Evolutionary conservation across 1,140 invertebrate genomes (phyloP), one percentile per base, ranked within the genome.

Genomic region (Cotesia vestalis): DNA sequence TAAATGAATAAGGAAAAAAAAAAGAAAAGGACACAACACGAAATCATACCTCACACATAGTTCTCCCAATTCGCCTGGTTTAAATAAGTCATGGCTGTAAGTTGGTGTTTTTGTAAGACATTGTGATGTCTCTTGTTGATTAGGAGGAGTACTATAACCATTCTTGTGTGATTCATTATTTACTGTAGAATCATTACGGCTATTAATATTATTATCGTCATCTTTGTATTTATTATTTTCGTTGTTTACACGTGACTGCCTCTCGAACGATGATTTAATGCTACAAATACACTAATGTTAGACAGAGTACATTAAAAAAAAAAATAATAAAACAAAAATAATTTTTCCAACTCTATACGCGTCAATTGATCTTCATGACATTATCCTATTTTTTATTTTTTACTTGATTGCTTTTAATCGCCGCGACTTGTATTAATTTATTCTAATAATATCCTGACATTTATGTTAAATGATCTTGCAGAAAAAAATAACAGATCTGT

Each of bases 21-120:
- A 81, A 76, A 80, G 3, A 11, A 46, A 46, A 46, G 40, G 79
- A 79, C 80, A 79, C 73, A 77, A 72, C 79, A 79, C 78, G 78
- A 83, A 81, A 83, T 80, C 84, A 83, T 86, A 86, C 85, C 85
- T 86, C 84, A 86, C 80, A 84, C 84, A 86, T 82, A 86, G 85
- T 83, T 86, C 85, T 80, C 85, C 85, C 85, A 86, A 86, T 86
- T 86, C 84, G 79, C 80, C 80, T 80, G 79, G 80, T 84, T 79
- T 86, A 84, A 86, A 84, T 80, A 84, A 85, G 82, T 83, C 84
- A 79, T 82, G 85, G 83, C 84, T 86, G 83, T 79, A 68, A 79
- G 82, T 80, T 66, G 78, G 79, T 77, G 80, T 82, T 72, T 57
- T 72, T 35, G 63, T 60, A 38, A 72, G 64, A 38, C 71, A 61